Evolutionary conservation across 2,888 invertebrate genomes (phyloP), one percentile per base, ranked within the genome.

Genomic region (Andrena dorsata): DNA sequence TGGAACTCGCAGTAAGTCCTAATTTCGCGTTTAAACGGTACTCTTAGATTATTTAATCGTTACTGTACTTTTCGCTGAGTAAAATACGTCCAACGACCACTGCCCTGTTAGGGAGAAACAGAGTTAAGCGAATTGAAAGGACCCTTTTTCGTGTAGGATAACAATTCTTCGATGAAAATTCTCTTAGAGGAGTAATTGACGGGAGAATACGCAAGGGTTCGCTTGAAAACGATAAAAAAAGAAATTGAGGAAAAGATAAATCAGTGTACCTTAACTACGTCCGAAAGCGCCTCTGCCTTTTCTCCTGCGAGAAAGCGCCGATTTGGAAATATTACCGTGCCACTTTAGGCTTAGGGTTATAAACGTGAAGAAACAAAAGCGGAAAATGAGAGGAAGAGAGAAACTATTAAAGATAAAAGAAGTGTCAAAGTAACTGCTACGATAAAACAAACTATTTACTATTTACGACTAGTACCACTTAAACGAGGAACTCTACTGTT

Each of bases 371-470:
- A 76, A 69, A 30, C 51, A 32, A 56, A 69, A 32, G 8, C 20
- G n/a, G 30, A 10, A 0, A 30, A 47, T 1, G 10, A 65, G 47
- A 28, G 78, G 76, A 65, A 51, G 80, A 73, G 68, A 78, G 71
- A 87, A 88, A 89, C 90, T 87, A 88, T 90, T 80, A 88, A 89
- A 88, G 86, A 85, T 86, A 80, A 83, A 63, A 83, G 87, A 84
- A 91, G 91, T 92, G 92, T 92, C 92, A 92, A 92, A 92, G 87
- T 91, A 91, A 56, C 89, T 89, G 90, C 90, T 92, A 90, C 88
- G 88, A 90, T 82, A 91, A 90, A 85, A 68, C 72, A 85, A 84
- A 87, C 78, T 86, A 88, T 76, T 80, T 81, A 88, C 77, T 83
- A 83, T 82, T 86, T 84, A 88, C 78, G 80, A 88, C 83, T 89